Evolutionary conservation across 1,140 invertebrate genomes (phyloP).

Genomic region (Drosophila littoralis): DNA sequence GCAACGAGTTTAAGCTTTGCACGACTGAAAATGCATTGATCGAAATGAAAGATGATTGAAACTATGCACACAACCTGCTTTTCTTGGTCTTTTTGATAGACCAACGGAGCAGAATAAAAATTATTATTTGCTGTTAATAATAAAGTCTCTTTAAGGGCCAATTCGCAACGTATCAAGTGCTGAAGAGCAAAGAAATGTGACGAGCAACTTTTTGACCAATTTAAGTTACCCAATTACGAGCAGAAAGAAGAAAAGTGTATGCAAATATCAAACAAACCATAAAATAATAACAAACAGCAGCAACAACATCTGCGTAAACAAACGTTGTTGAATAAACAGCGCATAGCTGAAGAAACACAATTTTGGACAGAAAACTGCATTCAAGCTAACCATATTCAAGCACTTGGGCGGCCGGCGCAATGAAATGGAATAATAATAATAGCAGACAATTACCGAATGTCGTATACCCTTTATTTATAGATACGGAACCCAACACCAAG

Average conservation of each 20-base stretch:
- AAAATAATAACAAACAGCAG: conserved; percentile 20
- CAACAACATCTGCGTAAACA: conserved; percentile 34
- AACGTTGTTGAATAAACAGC: conserved; percentile 46
- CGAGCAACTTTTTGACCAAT: conserved; percentile 32
- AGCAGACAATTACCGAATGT: background rate
- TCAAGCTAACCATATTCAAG: conserved; percentile 5
- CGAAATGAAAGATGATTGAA: too few species aligned
- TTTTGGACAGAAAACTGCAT: conserved; percentile 41
- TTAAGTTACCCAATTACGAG: conserved; percentile 60
- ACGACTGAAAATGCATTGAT: too few species aligned
- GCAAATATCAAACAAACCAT: conserved; percentile 47
- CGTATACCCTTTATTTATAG: background rate
- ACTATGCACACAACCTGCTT: too few species aligned
- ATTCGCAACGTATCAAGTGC: too few species aligned
- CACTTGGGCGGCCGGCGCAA: conserved; percentile 5
- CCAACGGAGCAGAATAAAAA: too few species aligned
- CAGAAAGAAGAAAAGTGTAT: conserved; percentile 33
- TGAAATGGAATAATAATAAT: conserved; percentile 20
- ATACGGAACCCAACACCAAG: background rate
- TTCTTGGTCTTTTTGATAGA: too few species aligned
- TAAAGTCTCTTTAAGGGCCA: too few species aligned
- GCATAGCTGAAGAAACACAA: conserved; percentile 33
- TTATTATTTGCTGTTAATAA: too few species aligned
- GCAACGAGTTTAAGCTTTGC: too few species aligned
- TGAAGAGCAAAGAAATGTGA: conserved; percentile 16